Percentiles rank a stretch among this genome's conserved stretches.
phyloP scores from a whole-genome alignment of 2,888 invertebrate species.

The Torymus auratus region DNA sequence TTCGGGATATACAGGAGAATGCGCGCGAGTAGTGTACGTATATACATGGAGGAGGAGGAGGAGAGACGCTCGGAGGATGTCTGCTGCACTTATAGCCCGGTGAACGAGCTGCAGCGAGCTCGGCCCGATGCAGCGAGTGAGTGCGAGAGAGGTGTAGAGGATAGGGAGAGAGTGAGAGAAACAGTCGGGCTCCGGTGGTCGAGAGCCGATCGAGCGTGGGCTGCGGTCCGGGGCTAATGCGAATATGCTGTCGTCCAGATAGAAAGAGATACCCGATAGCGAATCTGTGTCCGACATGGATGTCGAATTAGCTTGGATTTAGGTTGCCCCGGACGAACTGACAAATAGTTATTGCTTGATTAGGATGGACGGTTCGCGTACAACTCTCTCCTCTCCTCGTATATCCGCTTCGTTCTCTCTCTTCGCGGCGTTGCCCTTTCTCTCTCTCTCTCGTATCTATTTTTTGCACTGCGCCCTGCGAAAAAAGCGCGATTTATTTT shows the following conservation, averaged over 20 bases:
- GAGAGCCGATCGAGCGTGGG: slow-evolving; percentile 76
- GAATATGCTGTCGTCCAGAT: slow-evolving; percentile 77
- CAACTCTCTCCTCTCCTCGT: slow-evolving; percentile 9
- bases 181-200: slow-evolving; percentile 67
- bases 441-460: too few relatives aligned
- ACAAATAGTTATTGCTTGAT: slow-evolving; percentile 77
- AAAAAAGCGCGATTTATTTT: slow-evolving; percentile 31
- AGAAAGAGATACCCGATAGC: slow-evolving; percentile 77
- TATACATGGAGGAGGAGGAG: too few relatives aligned
- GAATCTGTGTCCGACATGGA: slow-evolving; percentile 77
- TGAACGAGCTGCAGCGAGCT: too few relatives aligned
- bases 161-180: slow-evolving; percentile 12
- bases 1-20: too few relatives aligned
- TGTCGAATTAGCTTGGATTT: slow-evolving; percentile 77
- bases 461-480: too few relatives aligned
- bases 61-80: too few relatives aligned
- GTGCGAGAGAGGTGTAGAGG: not conserved
- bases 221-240: slow-evolving; percentile 76
- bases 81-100: too few relatives aligned
- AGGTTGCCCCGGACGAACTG: slow-evolving; percentile 74
- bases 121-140: too few relatives aligned
- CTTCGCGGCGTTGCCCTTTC: not conserved
- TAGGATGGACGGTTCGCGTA: slow-evolving; percentile 67
- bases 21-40: too few relatives aligned
- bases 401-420: not conserved